A percentile compares a stretch with the other conserved stretches of the same genome.
Evolutionary conservation across 1,140 invertebrate genomes (phyloP).

Genomic region (Drosophila pectinifera): DNA sequence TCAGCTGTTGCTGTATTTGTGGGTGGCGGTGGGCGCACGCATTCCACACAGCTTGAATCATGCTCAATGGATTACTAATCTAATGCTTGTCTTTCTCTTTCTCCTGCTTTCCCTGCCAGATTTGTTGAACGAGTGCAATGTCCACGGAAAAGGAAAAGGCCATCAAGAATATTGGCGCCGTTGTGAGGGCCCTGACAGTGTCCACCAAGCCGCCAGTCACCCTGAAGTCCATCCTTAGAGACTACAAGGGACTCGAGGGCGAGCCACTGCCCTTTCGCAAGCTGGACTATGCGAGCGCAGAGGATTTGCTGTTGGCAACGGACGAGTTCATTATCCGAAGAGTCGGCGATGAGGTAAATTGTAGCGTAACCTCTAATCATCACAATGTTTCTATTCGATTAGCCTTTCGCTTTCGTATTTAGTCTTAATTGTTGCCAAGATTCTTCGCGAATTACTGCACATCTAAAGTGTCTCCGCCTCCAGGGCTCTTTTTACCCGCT

Average conservation of each 20-base stretch:
- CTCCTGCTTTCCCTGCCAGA: conserved; percentile 15
- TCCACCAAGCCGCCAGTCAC: conserved; percentile 66
- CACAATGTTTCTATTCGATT: background rate
- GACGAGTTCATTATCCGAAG: conserved; percentile 48
- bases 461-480: conserved; percentile 1
- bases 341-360: conserved; percentile 45
- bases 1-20: conserved; percentile 14
- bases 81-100: conserved; percentile 8
- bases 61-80: conserved; percentile 9
- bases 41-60: conserved; percentile 50
- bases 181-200: conserved; percentile 70
- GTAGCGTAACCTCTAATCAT: background rate
- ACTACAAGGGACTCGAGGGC: conserved; percentile 62
- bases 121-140: conserved; percentile 17
- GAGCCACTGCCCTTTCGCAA: conserved; percentile 46
- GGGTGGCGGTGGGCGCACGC: conserved; percentile 24
- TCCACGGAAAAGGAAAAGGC: conserved; percentile 7
- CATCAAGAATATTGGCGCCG: conserved; percentile 41
- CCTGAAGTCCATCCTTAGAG: conserved; percentile 45
- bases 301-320: conserved; percentile 56
- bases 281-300: conserved; percentile 47
- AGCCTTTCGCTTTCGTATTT: conserved; percentile 5
- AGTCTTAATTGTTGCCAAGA: conserved; percentile 24
- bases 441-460: conserved; percentile 29
- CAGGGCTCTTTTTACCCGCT: conserved; percentile 3